These are phyloP conservation scores for Cygnus olor DNA, from an alignment of 2,797 vertebrate genomes.

Conservation along the genomic window DNA sequence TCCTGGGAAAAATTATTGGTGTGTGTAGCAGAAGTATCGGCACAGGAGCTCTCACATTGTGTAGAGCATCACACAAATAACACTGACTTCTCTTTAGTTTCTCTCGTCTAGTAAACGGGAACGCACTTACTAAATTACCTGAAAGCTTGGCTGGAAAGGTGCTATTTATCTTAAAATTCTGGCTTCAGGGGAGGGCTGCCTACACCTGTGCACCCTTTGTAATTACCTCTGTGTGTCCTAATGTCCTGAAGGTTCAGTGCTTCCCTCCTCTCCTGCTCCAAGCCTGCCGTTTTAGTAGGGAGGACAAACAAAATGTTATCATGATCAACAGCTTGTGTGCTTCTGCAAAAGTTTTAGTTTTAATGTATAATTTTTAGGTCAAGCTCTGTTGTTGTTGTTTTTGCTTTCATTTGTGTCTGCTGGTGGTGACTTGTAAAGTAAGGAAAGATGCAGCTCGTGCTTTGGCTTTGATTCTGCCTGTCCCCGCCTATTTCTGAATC, in stretches of 20 bases:
- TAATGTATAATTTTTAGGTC: background rate
- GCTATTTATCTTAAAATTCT: background rate
- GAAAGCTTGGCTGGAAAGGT: background rate
- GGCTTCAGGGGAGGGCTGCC: background rate
- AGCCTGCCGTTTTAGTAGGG: background rate
- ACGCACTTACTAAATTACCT: background rate
- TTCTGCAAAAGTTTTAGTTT: background rate
- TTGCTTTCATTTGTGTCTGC: background rate
- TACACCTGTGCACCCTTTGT: background rate
- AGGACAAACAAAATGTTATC: background rate
- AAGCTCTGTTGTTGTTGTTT: background rate
- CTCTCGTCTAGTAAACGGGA: background rate
- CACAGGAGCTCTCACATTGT: background rate
- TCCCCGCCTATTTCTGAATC: background rate
- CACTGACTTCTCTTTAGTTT: background rate
- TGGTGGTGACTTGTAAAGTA: background rate
- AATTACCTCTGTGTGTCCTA: background rate
- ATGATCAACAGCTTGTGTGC: background rate
- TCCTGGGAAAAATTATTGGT: background rate
- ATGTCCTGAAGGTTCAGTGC: background rate
- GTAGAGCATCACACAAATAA: background rate
- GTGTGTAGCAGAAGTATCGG: background rate
- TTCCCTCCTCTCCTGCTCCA: background rate
- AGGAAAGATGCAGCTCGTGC: background rate
- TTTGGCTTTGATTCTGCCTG: constrained; percentile 21